Percentiles rank a stretch among this genome's conserved stretches.
Evolutionary conservation across 2,113 vertebrate genomes (phyloP).

Genomic region (Halcyon malimbica): DNA sequence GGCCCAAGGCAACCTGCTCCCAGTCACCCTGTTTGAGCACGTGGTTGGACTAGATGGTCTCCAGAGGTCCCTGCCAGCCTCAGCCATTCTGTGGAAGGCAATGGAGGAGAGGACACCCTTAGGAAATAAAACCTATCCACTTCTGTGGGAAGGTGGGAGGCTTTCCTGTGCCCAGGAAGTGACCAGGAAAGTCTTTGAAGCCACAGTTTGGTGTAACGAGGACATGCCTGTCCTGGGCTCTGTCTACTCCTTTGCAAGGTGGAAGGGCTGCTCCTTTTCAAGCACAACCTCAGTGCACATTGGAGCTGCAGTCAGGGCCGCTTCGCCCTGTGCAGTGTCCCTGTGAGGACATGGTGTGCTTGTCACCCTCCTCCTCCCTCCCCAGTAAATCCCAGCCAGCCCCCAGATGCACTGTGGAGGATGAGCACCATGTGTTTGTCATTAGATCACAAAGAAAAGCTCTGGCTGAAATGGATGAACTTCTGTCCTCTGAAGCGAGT

Average conservation of each 20-base stretch:
- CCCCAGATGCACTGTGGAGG: not conserved
- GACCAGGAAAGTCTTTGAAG: not conserved
- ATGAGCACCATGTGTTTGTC: not conserved
- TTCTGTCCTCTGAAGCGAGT: not conserved
- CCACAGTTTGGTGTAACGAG: not conserved
- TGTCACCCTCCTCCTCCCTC: not conserved
- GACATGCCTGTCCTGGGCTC: fast-evolving
- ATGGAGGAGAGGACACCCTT: not conserved
- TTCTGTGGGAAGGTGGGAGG: not conserved
- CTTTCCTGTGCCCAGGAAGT: not conserved
- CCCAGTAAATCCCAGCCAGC: not conserved
- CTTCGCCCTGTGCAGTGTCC: not conserved
- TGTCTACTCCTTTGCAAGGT: not conserved
- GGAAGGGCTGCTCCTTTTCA: not conserved
- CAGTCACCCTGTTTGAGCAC: fast-evolving
- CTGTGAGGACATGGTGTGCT: not conserved
- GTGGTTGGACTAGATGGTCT: not conserved
- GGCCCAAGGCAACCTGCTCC: not conserved
- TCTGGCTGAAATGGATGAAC: not conserved
- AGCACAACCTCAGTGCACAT: not conserved
- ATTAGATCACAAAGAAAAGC: not conserved
- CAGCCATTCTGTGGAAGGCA: not conserved
- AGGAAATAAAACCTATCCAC: not conserved
- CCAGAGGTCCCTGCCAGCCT: not conserved
- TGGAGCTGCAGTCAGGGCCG: not conserved